Conservation (phyloP, 2,888 invertebrate genomes). For the Apotomis capreana region DNA sequence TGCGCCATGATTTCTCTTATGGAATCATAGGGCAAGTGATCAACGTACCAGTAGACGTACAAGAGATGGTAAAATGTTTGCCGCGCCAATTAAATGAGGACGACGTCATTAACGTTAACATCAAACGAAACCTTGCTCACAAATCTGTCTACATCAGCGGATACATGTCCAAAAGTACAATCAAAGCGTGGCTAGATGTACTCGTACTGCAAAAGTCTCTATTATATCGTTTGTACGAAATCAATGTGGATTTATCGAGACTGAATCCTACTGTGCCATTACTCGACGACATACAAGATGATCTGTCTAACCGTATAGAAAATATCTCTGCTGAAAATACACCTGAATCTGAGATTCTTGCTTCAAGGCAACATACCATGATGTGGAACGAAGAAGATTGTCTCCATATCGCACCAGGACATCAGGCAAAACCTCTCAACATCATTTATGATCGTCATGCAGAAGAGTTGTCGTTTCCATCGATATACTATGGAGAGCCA, state of each 20-base stretch:
- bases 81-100: constrained; percentile 57
- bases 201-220: constrained; percentile 49
- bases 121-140: constrained; percentile 54
- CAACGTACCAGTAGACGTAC: constrained; percentile 58
- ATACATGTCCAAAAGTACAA: constrained; percentile 51
- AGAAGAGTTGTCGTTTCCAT: constrained; percentile 65
- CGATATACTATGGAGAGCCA: constrained; percentile 60
- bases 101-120: constrained; percentile 56
- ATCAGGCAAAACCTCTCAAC: constrained; percentile 51
- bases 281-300: constrained; percentile 47
- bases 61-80: constrained; percentile 57
- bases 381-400: constrained; percentile 57
- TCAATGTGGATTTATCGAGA: constrained; percentile 52
- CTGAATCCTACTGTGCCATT: constrained; percentile 46
- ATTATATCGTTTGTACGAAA: constrained; percentile 54
- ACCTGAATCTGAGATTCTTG: constrained; percentile 50
- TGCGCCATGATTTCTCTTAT: constrained; percentile 55
- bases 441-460: constrained; percentile 61
- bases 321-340: constrained; percentile 48
- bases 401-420: constrained; percentile 55
- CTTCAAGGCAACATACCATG: constrained; percentile 52
- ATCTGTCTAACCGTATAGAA: constrained; percentile 50
- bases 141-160: constrained; percentile 54
- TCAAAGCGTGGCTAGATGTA: constrained; percentile 52
- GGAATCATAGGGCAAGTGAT: constrained; percentile 63